Evolutionary conservation across 2,113 vertebrate genomes (phyloP).

Genomic region (Phycodurus eques): DNA sequence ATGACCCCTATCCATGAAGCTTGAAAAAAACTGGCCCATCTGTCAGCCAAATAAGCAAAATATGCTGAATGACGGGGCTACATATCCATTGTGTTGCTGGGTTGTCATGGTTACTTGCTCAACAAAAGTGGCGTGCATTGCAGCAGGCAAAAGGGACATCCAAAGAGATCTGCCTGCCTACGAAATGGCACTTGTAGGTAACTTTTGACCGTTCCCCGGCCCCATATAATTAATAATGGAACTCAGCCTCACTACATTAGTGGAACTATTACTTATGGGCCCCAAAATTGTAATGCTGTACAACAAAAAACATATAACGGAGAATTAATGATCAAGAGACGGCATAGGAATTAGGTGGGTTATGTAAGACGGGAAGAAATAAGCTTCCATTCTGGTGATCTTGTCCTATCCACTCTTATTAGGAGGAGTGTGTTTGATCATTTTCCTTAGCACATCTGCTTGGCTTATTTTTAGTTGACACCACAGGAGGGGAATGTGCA

Average conservation of each 20-base stretch:
- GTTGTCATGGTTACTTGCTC: conserved; percentile 54
- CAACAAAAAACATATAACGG: conserved; percentile 15
- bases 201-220: not conserved
- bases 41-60: conserved; percentile 15
- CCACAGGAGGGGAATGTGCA: conserved; percentile 3
- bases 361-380: conserved; percentile 10
- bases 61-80: conserved; percentile 16
- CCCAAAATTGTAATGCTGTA: not conserved
- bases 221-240: not conserved
- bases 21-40: conserved; percentile 23
- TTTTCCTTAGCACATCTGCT: conserved; percentile 36
- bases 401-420: conserved; percentile 43
- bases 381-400: conserved; percentile 12
- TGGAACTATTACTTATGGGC: not conserved
- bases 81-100: conserved; percentile 17
- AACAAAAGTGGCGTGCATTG: conserved; percentile 53
- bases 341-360: not conserved
- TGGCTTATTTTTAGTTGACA: conserved; percentile 21
- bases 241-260: not conserved
- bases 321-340: conserved; percentile 2
- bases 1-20: conserved; percentile 17
- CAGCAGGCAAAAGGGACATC: conserved; percentile 8
- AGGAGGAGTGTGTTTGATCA: conserved; percentile 39
- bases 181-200: not conserved
- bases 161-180: not conserved